Evolutionary conservation across 2,888 invertebrate genomes (phyloP), one percentile per base, ranked within the genome.

Genomic region (Epistrophella euchroma): DNA sequence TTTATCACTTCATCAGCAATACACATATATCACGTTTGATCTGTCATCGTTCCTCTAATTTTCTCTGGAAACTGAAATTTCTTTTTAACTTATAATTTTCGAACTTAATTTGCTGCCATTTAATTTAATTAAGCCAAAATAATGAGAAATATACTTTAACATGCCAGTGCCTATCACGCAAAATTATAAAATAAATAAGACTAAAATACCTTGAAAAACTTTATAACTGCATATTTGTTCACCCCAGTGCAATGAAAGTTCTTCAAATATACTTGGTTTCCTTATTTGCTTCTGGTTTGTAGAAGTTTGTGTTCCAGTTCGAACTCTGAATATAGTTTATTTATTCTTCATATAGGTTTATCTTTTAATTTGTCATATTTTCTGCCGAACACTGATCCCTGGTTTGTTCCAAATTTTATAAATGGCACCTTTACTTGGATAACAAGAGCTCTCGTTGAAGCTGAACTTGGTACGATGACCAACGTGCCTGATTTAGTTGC

Each of bases 341-440:
- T 52, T 52, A 28, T 50, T 50, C 15, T 50, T 28, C 0, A 52
- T 25, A 5, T 15, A 60, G 60, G 37, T 10, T 40, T 40, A 22
- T 22, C 37, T 22, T 60, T 60, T 15, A 22, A 60, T n/a, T 37
- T 40, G 4, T 60, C 60, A 15, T 60, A 60, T 40, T 22, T 37
- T n/a, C 40, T 60, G 22, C 60, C 60, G n/a, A 11, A 19, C n/a
- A 37, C 15, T 15, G 60, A 60, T 40, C 37, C 60, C 3, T 60
- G 60, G 60, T 60, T 60, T n/a, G 37, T 40, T 1, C 60, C 60
- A 13, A 60, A 22, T 37, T 40, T 60, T 15, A 13, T 22, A 40
- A 60, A 60, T 60, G 37, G 37, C 11, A 60, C 19, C 2, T 40
- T 60, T 4, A 13, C n/a, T 15, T 40, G 40, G 40, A 4, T 40